Evolutionary conservation across 2,797 vertebrate genomes (phyloP).

Genomic region (Schizopygopsis malacanthus): DNA sequence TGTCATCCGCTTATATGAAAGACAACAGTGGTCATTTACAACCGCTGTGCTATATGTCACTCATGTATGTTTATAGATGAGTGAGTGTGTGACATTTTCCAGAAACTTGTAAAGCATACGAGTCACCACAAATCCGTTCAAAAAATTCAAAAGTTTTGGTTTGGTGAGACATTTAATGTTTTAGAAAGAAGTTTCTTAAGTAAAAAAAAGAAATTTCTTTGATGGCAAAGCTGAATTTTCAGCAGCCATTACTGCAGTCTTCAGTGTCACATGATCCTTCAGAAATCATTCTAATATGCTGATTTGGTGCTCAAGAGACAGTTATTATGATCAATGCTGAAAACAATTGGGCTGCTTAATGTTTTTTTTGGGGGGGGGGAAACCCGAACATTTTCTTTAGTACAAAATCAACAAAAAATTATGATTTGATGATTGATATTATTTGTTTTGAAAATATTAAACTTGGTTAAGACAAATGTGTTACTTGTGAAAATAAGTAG

Average conservation of each 20-base stretch:
- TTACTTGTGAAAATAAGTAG: too few species aligned
- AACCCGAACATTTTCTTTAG: background rate
- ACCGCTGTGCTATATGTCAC: slow-evolving; percentile 55
- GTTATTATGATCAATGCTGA: too few species aligned
- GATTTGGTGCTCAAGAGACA: background rate
- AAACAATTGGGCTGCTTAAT: too few species aligned
- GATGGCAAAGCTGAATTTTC: too few species aligned
- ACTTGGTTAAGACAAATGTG: background rate
- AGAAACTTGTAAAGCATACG: background rate
- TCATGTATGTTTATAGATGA: slow-evolving; percentile 46
- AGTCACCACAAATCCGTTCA: background rate
- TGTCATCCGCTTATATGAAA: slow-evolving; percentile 52
- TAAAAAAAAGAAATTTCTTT: too few species aligned
- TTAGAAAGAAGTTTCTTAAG: background rate
- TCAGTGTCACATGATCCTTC: background rate
- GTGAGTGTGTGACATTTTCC: slow-evolving; percentile 3
- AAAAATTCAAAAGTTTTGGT: background rate
- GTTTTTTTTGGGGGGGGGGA: too few species aligned
- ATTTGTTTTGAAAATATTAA: background rate
- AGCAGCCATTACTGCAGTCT: too few species aligned
- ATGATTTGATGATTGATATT: background rate
- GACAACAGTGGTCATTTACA: slow-evolving; percentile 56
- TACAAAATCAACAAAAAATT: background rate
- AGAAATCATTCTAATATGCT: background rate
- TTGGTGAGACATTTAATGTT: background rate